phyloP scores from a whole-genome alignment of 2,888 invertebrate species.

The Bombyx huttoni region DNA sequence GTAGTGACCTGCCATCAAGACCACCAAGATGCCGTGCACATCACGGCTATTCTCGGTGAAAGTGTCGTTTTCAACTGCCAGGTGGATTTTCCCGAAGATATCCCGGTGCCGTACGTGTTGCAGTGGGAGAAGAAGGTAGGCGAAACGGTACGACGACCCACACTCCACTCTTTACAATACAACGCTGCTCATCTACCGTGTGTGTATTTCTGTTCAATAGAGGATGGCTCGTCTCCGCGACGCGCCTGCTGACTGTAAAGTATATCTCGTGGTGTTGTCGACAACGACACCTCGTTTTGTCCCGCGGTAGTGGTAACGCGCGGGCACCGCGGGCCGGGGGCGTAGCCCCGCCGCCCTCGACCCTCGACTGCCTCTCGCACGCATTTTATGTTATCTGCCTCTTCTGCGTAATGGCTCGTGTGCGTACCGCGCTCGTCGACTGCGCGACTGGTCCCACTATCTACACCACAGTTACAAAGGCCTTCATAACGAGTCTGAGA shows the following conservation, averaged over 20 bases:
- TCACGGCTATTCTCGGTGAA: conserved; percentile 97
- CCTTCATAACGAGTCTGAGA: conserved; percentile 72
- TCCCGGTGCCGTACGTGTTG: conserved; percentile 96
- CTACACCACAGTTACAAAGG: conserved; percentile 70
- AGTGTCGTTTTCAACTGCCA: conserved; percentile 98
- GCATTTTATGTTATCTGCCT: conserved; percentile 59
- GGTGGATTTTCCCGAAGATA: conserved; percentile 96
- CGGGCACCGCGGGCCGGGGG: conserved; percentile 53
- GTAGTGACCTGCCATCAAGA: conserved; percentile 85
- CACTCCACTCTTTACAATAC: conserved; percentile 70
- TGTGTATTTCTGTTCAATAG: conserved; percentile 73
- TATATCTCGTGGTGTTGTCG: conserved; percentile 52
- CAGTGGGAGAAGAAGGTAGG: conserved; percentile 99
- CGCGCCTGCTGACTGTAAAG: conserved; percentile 65
- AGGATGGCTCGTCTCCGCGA: conserved; percentile 64
- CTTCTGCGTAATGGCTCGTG: conserved; percentile 60
- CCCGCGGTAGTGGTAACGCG: conserved; percentile 53
- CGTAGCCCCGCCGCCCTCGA: conserved; percentile 38
- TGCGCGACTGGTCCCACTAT: conserved; percentile 37
- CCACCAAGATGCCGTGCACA: conserved; percentile 94
- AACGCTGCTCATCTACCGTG: conserved; percentile 70
- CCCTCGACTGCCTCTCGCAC: conserved; percentile 50
- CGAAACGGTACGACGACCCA: conserved; percentile 90
- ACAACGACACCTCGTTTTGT: conserved; percentile 48
- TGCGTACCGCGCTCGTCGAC: conserved; percentile 43